Evolutionary conservation across 1,140 invertebrate species (phyloP), one percentile per base, ranked within the genome.

Genomic region (Agrilus planipennis): DNA sequence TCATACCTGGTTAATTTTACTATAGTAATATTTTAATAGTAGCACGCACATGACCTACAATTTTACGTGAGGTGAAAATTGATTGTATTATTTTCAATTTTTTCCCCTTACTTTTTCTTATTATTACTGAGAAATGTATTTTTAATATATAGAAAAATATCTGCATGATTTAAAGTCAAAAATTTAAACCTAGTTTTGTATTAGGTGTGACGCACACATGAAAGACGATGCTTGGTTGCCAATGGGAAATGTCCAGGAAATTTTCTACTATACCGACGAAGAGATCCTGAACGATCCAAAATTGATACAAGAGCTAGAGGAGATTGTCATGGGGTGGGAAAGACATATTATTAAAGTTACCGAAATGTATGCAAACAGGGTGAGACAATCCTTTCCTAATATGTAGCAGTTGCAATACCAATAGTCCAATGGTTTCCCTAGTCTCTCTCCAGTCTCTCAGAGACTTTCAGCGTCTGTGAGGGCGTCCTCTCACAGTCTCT

Each of bases 141-240:
- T 25, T 25, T 25, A 25, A 25, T 25, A 6, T 5, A 25, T 7
- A 6, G 22, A 25, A 17, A 18, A 39, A 10, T 15, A 2, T 10
- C 11, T 32, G 5, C 14, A 29, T 29, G 3, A 23, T 1, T 5
- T 25, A 25, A 25, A 25, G n/a, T 25, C 5, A 25, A 25, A 25
- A 5, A 5, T 25, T 25, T 5, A 25, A 25, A 25, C 22, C n/a
- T 5, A 25, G 5, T 25, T 31, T 31, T 31, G 7, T 31, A 31
- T 34, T 46, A 79, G 76, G 77, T 76, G 75, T 7, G 66, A 75
- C 32, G 73, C 79, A 45, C 76, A 82, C 49, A 65, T 79, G 11
- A 74, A 79, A 48, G 73, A 71, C 31, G 76, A 79, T 36, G 74
- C 71, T 0, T 69, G 79, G 50, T 72, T 75, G 2, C 69, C 71